Evolutionary conservation across 2,888 invertebrate species (phyloP), one percentile per base, ranked within the genome.

Genomic region (Sesamia inferens): DNA sequence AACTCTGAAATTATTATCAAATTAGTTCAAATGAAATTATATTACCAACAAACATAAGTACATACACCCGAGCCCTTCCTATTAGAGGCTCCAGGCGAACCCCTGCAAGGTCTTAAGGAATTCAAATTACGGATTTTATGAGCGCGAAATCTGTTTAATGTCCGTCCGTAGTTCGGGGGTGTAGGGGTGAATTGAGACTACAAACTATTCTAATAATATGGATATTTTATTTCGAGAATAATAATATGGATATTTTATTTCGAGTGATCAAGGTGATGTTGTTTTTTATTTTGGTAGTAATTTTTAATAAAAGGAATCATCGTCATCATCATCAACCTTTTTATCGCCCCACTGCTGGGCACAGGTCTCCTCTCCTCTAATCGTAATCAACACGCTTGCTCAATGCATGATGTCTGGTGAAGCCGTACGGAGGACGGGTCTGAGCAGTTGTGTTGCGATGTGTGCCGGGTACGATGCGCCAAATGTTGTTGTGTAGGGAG

Each of bases 81-180:
- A 79, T 85, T 87, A 88, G 88, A 89, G 86, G 89, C 90, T 83
- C 87, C 88, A 85, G 85, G 86, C 81, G 79, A 81, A 87, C 88
- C 89, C 91, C 85, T 86, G 77, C 77, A 81, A 84, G 88, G 89
- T 92, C 94, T 92, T 92, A 91, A 93, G 95, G 95, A 95, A 96
- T 96, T 95, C 95, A 95, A 96, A 96, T 96, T 95, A 94, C 93
- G 90, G 90, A 91, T 95, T 95, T 95, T 95, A 95, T 92, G 94
- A 90, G 91, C 90, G 89, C 88, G 88, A 95, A 95, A 95, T 95
- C 95, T 94, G 95, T 91, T 94, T 95, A 93, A 94, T 91, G 93
- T 92, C 92, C 86, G 88, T 85, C 85, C 86, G 84, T 86, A 77
- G 76, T 87, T 82, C 14, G 71, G 59, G 82, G 81, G 66, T 71